phyloP scores from a whole-genome alignment of 2,113 vertebrate species.

The Sphyrna mokarran region DNA sequence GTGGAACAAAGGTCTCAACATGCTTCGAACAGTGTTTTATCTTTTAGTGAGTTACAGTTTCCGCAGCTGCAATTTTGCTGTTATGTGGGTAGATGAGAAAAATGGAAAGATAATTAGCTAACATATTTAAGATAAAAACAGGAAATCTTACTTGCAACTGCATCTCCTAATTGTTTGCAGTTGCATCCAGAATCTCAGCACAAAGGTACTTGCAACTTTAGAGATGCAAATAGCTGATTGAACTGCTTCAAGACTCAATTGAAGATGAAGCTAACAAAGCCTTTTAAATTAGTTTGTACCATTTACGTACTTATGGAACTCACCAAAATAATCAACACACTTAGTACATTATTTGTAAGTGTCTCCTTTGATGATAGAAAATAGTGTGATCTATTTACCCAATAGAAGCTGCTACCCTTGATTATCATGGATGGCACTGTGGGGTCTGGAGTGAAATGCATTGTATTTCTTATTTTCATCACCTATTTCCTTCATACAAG shows the following conservation, averaged over 20 bases:
- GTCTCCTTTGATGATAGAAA: neutral
- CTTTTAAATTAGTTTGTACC: neutral
- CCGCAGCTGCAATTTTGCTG: neutral
- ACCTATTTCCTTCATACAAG: neutral
- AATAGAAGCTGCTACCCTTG: neutral
- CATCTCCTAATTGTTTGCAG: neutral
- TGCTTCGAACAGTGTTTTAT: neutral
- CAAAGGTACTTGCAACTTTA: neutral
- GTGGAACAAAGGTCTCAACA: neutral
- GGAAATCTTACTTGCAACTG: slow-evolving; percentile 4
- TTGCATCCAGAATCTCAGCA: neutral
- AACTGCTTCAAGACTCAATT: neutral
- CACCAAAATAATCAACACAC: neutral
- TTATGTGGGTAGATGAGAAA: neutral
- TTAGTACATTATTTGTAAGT: neutral
- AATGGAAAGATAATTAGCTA: neutral
- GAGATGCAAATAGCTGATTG: neutral
- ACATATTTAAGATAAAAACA: neutral
- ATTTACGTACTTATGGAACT: neutral
- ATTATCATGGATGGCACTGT: neutral
- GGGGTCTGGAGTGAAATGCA: neutral
- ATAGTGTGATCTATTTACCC: neutral
- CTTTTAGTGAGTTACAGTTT: neutral
- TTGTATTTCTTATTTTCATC: neutral
- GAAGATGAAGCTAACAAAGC: neutral